Percentiles rank a stretch among this genome's conserved stretches.
Evolutionary conservation across 2,888 invertebrate genomes (phyloP).

Genomic region (Chrysodeixis includens): DNA sequence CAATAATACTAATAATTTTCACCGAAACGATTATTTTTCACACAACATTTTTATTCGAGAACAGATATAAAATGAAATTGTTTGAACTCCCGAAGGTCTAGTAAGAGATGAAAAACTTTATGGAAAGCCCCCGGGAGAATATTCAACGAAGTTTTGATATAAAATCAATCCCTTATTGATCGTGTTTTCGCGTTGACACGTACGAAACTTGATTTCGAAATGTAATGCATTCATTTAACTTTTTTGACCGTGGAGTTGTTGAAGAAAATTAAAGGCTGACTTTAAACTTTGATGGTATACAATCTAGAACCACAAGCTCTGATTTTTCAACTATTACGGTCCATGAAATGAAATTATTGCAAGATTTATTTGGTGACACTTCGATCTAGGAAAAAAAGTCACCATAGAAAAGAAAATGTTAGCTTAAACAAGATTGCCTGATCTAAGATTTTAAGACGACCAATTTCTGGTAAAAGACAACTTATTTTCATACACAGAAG

Average conservation of each 20-base stretch:
- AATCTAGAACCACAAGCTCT: no score
- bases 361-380: no score
- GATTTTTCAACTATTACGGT: no score
- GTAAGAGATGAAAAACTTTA: background rate
- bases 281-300: no score
- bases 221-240: background rate
- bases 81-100: background rate
- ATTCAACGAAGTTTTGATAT: slow-evolving; percentile 1
- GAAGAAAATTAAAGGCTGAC: no score
- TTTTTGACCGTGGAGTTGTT: background rate
- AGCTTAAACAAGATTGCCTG: no score
- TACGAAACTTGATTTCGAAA: background rate
- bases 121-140: background rate
- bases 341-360: no score
- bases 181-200: background rate
- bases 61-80: slow-evolving; percentile 8
- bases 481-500: no score
- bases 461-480: no score
- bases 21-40: background rate
- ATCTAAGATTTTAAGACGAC: no score
- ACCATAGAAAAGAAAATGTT: no score
- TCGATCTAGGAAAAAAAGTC: no score
- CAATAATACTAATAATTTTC: background rate
- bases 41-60: background rate
- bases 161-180: background rate